Conservation (phyloP, 1,140 invertebrate genomes). For the Polyergus mexicanus region DNA sequence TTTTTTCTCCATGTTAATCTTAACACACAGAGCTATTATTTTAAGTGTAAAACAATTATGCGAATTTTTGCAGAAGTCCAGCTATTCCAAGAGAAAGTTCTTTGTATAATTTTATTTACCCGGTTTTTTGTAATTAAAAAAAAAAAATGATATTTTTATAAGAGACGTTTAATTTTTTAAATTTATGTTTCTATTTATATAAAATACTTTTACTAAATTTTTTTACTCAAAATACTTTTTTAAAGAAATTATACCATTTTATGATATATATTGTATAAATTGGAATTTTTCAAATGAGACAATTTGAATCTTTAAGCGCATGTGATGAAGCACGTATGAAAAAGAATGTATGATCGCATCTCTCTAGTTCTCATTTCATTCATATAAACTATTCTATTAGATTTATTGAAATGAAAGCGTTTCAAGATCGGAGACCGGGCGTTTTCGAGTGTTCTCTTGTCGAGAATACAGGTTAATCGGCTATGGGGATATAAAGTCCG, state of each 20-base stretch:
- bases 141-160: too few species aligned
- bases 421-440: neutral
- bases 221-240: neutral
- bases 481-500: neutral
- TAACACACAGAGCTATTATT: too few species aligned
- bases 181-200: neutral
- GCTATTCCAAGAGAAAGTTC: neutral
- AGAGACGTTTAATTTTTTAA: neutral
- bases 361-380: neutral
- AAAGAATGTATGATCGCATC: neutral
- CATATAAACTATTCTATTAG: neutral
- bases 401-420: neutral
- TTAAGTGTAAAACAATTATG: neutral
- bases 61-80: neutral
- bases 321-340: neutral
- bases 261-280: too few species aligned
- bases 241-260: neutral
- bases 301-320: neutral
- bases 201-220: neutral
- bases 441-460: slow-evolving; percentile 23
- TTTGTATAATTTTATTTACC: neutral
- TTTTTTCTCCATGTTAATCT: neutral
- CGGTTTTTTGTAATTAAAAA: too few species aligned
- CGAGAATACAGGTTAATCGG: slow-evolving; percentile 17
- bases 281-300: neutral